phyloP scores from a whole-genome alignment of 64 coral and sea anemone genomes.

The Stichodactyla mertensii region DNA sequence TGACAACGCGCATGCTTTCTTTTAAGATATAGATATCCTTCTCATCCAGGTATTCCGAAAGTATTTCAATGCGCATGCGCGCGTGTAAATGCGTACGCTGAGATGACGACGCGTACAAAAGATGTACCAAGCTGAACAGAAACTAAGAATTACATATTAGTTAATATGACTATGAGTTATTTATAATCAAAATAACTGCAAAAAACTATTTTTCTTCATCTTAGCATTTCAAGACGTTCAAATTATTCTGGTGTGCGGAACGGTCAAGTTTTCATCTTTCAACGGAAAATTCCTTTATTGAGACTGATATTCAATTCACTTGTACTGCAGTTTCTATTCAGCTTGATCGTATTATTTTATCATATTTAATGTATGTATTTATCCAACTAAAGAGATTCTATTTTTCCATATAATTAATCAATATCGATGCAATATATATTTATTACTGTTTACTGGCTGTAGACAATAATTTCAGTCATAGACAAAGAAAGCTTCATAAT shows the following conservation, averaged over 20 bases:
- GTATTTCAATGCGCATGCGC: not conserved
- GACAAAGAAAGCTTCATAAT: not conserved
- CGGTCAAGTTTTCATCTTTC: not conserved
- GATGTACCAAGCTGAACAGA: not conserved
- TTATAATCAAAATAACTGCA: not conserved
- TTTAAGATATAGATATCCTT: no score
- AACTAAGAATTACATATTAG: not conserved
- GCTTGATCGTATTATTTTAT: not conserved
- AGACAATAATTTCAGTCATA: not conserved
- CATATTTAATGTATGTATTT: constrained; percentile 10
- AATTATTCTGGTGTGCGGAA: no score
- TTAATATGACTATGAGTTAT: no score
- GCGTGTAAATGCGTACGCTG: not conserved
- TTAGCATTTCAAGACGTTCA: no score
- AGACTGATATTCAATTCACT: not conserved
- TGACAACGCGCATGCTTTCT: no score
- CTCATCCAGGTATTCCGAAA: not conserved
- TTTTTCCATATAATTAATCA: constrained; percentile 20
- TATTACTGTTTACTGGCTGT: constrained; percentile 1
- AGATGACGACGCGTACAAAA: not conserved
- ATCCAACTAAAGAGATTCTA: constrained; percentile 20
- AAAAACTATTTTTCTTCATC: not conserved
- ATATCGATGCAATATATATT: constrained; percentile 10
- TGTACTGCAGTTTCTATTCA: not conserved
- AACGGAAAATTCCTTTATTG: not conserved